Conservation (phyloP, 30 jellyfish, hydroid and myxozoan species). For the Catostylus mosaicus region DNA sequence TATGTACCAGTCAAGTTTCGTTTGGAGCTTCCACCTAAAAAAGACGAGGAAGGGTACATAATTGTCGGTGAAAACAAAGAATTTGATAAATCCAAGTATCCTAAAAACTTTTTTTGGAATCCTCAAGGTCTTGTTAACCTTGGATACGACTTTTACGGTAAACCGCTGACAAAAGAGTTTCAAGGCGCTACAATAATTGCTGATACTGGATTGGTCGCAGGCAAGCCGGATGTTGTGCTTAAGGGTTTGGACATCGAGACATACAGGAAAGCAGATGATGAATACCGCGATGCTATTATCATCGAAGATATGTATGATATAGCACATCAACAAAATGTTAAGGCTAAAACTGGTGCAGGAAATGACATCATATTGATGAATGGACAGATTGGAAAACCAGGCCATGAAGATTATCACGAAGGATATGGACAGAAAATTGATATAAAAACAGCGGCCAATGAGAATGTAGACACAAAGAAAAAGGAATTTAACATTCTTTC, state of each 20-base stretch:
- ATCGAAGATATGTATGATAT: constrained; percentile 29
- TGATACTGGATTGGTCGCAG: constrained; percentile 12
- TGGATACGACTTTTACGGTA: constrained; percentile 47
- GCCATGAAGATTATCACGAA: background rate
- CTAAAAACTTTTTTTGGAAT: constrained; percentile 27
- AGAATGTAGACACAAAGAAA: background rate
- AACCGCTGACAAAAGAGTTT: constrained; percentile 11
- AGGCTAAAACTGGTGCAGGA: constrained; percentile 35
- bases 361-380: constrained; percentile 30
- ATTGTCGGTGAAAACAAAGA: constrained; percentile 9
- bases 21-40: background rate
- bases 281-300: background rate
- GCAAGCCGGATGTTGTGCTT: background rate
- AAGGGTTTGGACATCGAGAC: constrained; percentile 41
- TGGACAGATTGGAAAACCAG: constrained; percentile 44
- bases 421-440: constrained; percentile 14
- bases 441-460: constrained; percentile 4
- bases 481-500: constrained; percentile 23
- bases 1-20: constrained; percentile 25
- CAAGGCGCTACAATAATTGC: constrained; percentile 43
- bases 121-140: constrained; percentile 19
- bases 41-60: constrained; percentile 29
- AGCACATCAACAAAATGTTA: background rate
- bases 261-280: constrained; percentile 2
- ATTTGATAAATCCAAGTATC: constrained; percentile 31